Evolutionary conservation across 1,140 invertebrate genomes (phyloP), one percentile per base, ranked within the genome.

Genomic region (Amphibalanus amphitrite): DNA sequence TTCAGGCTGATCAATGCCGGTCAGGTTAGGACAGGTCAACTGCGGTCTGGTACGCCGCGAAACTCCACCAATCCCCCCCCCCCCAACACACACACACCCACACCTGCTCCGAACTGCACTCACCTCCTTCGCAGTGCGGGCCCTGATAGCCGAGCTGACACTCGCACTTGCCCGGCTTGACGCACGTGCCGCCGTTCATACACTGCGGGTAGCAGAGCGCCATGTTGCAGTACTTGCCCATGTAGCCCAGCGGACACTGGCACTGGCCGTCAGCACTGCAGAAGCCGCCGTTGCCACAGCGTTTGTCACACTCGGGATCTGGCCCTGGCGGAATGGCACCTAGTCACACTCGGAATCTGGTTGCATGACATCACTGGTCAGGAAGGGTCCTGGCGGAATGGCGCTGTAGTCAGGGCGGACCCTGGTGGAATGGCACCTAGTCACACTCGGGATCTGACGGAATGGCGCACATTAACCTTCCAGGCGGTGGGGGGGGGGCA

Each of bases 171-270:
- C 91, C 92, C 17, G 92, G 92, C 23, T 90, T 89, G 30, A 90
- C 90, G 79, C 93, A 95, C 77, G 88, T 91, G 0, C 92, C 93
- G 3, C 91, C 91, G 79, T 95, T 94, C 86, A 93, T 88, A 78
- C 93, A 95, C 77, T 91, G 89, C 59, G 93, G 92, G 83, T 93
- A 95, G 78, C 93, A 95, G 6, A 95, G 82, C 28, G 92, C 91
- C 73, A 88, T 91, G 76, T 89, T 85, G 76, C 92, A 95, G 78
- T 92, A 89, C 73, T 89, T 90, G 15, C 92, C 92, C 84, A 93
- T 88, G 77, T 93, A 94, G 25, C 92, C 92, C 78, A 92, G 89
- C 28, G 88, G 88, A 80, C 92, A 95, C 75, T 91, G 88, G 79
- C 89, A 92, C 72, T 90, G 89, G 79, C 89, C 89, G 59, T 90